Evolutionary conservation across 2,888 invertebrate genomes (phyloP).

Genomic region (Pseudococcus viburni): DNA sequence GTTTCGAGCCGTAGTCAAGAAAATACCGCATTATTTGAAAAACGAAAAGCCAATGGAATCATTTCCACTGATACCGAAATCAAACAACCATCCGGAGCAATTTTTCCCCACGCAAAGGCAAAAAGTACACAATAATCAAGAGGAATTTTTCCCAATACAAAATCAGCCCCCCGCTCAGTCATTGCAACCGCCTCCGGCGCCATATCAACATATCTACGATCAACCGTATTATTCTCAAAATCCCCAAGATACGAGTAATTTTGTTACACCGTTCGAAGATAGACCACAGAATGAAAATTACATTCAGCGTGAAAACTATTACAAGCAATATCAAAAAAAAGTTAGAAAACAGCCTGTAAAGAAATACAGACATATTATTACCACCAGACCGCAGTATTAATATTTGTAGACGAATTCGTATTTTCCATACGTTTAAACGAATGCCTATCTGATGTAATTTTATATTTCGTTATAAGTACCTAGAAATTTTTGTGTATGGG

Average conservation of each 20-base stretch:
- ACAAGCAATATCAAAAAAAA: conserved; percentile 57
- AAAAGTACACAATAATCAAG: conserved; percentile 17
- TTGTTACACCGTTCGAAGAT: background rate
- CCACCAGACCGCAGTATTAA: background rate
- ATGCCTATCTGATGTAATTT: too few relatives aligned
- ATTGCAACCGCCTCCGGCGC: conserved; percentile 16
- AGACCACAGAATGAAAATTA: conserved; percentile 30
- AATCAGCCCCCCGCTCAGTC: background rate
- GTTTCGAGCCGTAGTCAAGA: conserved; percentile 69
- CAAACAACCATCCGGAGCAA: conserved; percentile 13
- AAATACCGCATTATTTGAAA: conserved; percentile 66
- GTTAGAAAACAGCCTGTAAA: background rate
- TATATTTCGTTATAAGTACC: too few relatives aligned
- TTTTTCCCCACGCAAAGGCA: background rate
- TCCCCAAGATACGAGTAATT: background rate
- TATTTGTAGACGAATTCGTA: background rate
- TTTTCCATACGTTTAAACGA: background rate
- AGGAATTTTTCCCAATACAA: background rate
- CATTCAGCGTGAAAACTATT: conserved; percentile 49
- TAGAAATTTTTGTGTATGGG: too few relatives aligned
- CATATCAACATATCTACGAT: conserved; percentile 35
- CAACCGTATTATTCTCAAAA: conserved; percentile 23
- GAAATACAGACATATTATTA: conserved; percentile 23
- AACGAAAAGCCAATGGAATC: conserved; percentile 68
- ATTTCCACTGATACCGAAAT: conserved; percentile 15